Evolutionary conservation across 2,888 invertebrate genomes (phyloP).

Genomic region (Aspidapion aeneum): DNA sequence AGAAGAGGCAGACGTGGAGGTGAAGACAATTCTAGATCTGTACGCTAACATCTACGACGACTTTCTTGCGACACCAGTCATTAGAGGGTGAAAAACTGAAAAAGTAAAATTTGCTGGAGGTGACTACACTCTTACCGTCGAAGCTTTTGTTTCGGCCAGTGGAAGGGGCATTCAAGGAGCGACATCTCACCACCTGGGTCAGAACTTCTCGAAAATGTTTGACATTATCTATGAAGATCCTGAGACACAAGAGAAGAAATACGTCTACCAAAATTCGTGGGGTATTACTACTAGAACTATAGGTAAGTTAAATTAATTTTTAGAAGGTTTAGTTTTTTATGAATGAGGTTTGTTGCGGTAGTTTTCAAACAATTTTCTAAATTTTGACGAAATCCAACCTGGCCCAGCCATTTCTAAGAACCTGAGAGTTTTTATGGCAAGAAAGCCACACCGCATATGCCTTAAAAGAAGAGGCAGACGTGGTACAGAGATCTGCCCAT

Average conservation of each 20-base stretch:
- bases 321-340: too few species aligned
- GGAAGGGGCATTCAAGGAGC: constrained; percentile 95
- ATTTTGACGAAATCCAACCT: too few species aligned
- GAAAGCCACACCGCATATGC: constrained; percentile 98
- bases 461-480: constrained; percentile 75
- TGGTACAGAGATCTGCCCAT: constrained; percentile 95
- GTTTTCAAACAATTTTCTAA: too few species aligned
- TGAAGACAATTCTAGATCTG: constrained; percentile 74
- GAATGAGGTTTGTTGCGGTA: too few species aligned
- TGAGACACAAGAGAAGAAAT: constrained; percentile 81
- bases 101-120: constrained; percentile 99
- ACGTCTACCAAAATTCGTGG: constrained; percentile 98
- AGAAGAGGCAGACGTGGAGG: constrained; percentile 88
- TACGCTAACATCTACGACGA: constrained; percentile 91
- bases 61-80: constrained; percentile 88
- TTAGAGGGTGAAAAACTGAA: constrained; percentile 94
- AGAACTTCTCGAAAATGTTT: constrained; percentile 99
- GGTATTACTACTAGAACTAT: constrained; percentile 96
- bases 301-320: constrained; percentile 49
- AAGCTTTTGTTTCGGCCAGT: constrained; percentile 91
- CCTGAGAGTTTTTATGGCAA: constrained; percentile 99
- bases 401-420: constrained; percentile 97
- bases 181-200: constrained; percentile 97
- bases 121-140: constrained; percentile 95
- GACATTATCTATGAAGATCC: constrained; percentile 94